Evolutionary conservation across 2,113 vertebrate genomes (phyloP), one percentile per base, ranked within the genome.

Genomic region (Climacteris rufus): DNA sequence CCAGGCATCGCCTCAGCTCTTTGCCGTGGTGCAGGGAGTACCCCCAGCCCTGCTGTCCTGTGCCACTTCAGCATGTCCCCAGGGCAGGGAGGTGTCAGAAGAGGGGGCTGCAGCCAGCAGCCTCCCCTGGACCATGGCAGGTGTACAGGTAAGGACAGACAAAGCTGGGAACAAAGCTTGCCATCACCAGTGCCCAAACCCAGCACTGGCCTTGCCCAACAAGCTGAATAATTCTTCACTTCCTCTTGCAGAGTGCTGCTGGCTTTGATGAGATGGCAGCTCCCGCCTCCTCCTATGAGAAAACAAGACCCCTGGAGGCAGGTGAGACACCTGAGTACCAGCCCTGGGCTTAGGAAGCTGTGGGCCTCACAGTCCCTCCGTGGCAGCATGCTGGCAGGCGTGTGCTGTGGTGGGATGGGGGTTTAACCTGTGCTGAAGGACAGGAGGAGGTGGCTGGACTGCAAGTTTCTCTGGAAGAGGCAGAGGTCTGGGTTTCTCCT

Each of bases 231-330:
- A 24, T 23, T 77, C 8, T 16, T 50, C 15, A 0, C 14, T 87
- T 77, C 66, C 53, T 57, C 56, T 45, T 42, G 69, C 92, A 99
- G 99, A 99, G 97, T 5, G 99, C 99, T 39, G 97, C 96, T 10
- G 97, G 98, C 69, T 99, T 99, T 90, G 96, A 83, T 28, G 98
- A 99, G 50, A 98, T 99, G 97, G 98, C 99, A 90, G 97, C 98
- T 7, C 98, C 99, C 1, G 86, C 98, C 10, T 98, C 98, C 23
- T 97, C 98, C 2, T 99, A 99, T 76, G 97, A 99, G 97, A 99
- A 99, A 95, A 99, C 98, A 0, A 97, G 96, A 64, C 98, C 99
- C 1, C 23, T 98, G 70, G 99, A 99, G 95, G 98, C 99, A 65
- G 98, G 99, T 99, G 77, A 98, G 98, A 98, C 54, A 16, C 17